Evolutionary conservation across 2,113 vertebrate genomes (phyloP).

Genomic region (Holacanthus passer): DNA sequence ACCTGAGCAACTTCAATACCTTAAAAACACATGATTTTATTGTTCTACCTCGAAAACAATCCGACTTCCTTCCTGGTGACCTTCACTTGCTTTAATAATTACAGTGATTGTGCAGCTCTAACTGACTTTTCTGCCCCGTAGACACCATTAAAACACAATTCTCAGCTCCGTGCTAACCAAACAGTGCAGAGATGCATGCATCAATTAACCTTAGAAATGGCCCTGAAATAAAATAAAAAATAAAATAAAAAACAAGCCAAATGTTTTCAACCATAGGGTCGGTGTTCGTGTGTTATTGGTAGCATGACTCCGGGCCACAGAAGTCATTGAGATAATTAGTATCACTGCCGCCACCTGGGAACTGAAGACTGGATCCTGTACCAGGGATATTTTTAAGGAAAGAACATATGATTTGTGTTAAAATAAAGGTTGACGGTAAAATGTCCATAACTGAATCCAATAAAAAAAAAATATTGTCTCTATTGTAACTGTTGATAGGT

Average conservation of each 20-base stretch:
- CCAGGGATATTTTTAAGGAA: no score
- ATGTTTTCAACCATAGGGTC: slow-evolving; percentile 46
- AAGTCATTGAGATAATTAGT: slow-evolving; percentile 72
- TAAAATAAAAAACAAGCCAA: slow-evolving; percentile 21
- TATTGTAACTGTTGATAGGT: not conserved
- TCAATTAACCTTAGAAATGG: slow-evolving; percentile 68
- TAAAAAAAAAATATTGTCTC: not conserved
- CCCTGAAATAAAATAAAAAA: slow-evolving; percentile 46
- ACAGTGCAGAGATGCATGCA: slow-evolving; percentile 49
- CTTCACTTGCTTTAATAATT: slow-evolving; percentile 71
- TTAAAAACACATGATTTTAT: not conserved
- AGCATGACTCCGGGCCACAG: slow-evolving; percentile 49
- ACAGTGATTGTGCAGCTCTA: slow-evolving; percentile 57
- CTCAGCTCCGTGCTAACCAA: slow-evolving; percentile 54
- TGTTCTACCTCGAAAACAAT: slow-evolving; percentile 16
- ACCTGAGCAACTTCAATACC: not conserved
- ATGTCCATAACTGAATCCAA: not conserved
- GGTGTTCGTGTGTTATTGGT: slow-evolving; percentile 39
- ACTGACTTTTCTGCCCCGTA: slow-evolving; percentile 54
- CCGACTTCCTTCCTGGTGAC: slow-evolving; percentile 51
- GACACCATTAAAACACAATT: slow-evolving; percentile 75
- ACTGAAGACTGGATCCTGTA: not conserved
- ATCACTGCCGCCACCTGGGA: slow-evolving; percentile 28
- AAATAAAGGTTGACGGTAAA: no score
- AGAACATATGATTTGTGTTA: no score